Percentiles rank a stretch among this genome's conserved stretches.
These are phyloP conservation scores for Urocitellus parryii DNA, from an alignment of 2,113 vertebrate species.

Conservation along the genomic window DNA sequence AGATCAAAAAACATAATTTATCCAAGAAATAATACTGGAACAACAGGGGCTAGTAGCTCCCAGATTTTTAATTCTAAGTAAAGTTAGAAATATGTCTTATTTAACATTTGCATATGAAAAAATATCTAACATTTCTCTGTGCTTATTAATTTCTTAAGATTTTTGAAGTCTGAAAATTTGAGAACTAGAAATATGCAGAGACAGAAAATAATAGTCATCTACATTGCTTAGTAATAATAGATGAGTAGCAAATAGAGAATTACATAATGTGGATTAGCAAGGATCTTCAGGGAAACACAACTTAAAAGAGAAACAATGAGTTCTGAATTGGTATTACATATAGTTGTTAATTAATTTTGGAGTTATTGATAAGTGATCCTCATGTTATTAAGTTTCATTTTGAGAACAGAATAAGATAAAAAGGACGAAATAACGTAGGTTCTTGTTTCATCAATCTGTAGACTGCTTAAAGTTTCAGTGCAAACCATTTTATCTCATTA, in stretches of 20 bases:
- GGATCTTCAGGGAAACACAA: not conserved
- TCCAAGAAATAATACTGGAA: not conserved
- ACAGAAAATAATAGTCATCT: not conserved
- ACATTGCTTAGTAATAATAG: not conserved
- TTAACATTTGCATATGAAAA: not conserved
- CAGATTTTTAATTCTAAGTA: slow-evolving; percentile 24
- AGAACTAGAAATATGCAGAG: not conserved
- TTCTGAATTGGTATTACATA: not conserved
- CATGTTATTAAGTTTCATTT: not conserved
- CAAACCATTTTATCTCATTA: slow-evolving; percentile 43
- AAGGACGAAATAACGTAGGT: not conserved
- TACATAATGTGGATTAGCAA: not conserved
- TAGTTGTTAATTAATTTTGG: not conserved
- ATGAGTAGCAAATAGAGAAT: not conserved
- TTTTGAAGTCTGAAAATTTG: not conserved
- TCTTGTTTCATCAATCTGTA: not conserved
- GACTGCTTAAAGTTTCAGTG: not conserved
- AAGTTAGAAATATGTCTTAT: not conserved
- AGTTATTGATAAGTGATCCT: not conserved
- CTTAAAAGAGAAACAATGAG: not conserved
- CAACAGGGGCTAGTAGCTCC: not conserved
- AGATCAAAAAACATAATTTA: slow-evolving; percentile 4
- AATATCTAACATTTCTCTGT: not conserved
- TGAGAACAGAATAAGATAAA: not conserved
- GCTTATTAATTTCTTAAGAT: not conserved